phyloP scores from a whole-genome alignment of 2,888 invertebrate genomes.

The Schrankia costaestrigalis region DNA sequence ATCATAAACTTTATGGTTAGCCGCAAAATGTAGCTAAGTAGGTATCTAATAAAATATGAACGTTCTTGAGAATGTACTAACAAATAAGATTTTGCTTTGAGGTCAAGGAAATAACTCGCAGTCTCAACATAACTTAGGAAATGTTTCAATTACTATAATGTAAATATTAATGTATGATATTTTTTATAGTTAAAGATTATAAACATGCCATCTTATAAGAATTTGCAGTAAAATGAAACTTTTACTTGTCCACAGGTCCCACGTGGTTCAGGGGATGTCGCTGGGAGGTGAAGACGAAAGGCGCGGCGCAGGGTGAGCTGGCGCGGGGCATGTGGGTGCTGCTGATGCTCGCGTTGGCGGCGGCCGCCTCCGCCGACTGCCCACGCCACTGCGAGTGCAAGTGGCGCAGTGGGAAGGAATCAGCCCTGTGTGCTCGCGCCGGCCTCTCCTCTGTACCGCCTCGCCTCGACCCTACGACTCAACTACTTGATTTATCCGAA shows the following conservation, averaged over 20 bases:
- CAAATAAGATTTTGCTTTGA: background rate
- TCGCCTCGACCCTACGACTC: slow-evolving; percentile 88
- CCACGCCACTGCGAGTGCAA: slow-evolving; percentile 91
- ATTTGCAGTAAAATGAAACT: background rate
- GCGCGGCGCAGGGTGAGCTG: slow-evolving; percentile 68
- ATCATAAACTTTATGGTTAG: slow-evolving; percentile 27
- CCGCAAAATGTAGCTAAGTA: slow-evolving; percentile 24
- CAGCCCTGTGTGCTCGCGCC: slow-evolving; percentile 88
- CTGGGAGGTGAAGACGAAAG: slow-evolving; percentile 61
- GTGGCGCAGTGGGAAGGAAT: slow-evolving; percentile 93
- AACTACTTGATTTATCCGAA: slow-evolving; percentile 88
- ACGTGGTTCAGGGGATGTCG: slow-evolving; percentile 63
- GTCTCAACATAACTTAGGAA: no score
- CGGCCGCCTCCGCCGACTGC: slow-evolving; percentile 83
- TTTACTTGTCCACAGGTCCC: slow-evolving; percentile 48
- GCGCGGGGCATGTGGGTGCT: slow-evolving; percentile 82
- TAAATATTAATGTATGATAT: no score
- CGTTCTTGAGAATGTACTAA: background rate
- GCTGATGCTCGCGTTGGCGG: slow-evolving; percentile 68
- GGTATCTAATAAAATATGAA: slow-evolving; percentile 25
- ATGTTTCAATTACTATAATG: no score
- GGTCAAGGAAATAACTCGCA: background rate
- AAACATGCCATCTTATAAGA: background rate
- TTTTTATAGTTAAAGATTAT: no score
- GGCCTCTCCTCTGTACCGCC: slow-evolving; percentile 87